Evolutionary conservation across 1,140 invertebrate species (phyloP), one percentile per base, ranked within the genome.

Genomic region (Diploscapter pachys): DNA sequence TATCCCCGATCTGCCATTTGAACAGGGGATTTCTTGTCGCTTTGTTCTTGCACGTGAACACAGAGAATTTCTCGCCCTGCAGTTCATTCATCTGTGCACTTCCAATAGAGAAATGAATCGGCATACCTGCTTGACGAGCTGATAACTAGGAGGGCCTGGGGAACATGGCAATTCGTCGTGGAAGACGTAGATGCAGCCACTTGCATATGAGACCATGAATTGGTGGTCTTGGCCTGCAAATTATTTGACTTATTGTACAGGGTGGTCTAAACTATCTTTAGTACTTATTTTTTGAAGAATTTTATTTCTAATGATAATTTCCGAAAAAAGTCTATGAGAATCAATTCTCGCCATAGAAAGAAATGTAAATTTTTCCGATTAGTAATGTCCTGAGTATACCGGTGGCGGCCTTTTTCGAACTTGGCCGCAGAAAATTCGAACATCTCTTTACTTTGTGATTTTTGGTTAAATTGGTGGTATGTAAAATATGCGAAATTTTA

Each of bases 161-260:
- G 93, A 92, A 88, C 94, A 96, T 3, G 91, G 89, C 64, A 96
- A 88, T 86, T 98, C 94, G 87, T 96, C 94, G 87, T 97, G 96
- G 87, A 98, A 99, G 31, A 98, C 90, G 89, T 98, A 98, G 81
- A 99, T 89, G 83, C 97, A 93, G n/a, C 96, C 96, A 77, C 94
- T 97, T 66, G 92, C 90, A 87, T 99, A 94, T 48, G 95, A 92
- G 64, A 93, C 93, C 72, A 98, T 88, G 87, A 99, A 99, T 80
- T 95, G 88, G 83, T 95, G 94, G 77, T 91, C 90, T 54, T 94
- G 96, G 61, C 92, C 92, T 50, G 96, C 95, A 78, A 98, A 90
- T 95, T 95, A 98, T 83, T 92, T 91, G 83, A 98, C 91, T 87
- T 94, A 97, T 48, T 95, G 97, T 57, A 8, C 13, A 31, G 31